These are phyloP conservation scores for Piaya cayana DNA, from an alignment of 2,113 vertebrate species.

Conservation along the genomic window DNA sequence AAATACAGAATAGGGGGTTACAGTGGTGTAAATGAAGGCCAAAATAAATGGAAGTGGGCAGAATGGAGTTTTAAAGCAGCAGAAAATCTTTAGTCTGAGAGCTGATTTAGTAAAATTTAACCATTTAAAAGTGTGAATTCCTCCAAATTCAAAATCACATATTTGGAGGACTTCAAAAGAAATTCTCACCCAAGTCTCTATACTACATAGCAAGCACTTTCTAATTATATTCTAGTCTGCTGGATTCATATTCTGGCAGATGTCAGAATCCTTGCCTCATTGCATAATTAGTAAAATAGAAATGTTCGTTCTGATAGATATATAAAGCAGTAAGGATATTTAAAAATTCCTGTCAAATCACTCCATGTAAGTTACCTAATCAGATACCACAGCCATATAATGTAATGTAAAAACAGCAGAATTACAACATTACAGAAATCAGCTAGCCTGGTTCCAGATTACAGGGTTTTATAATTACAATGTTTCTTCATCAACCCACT, in stretches of 20 bases:
- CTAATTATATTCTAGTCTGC: slow-evolving; percentile 30
- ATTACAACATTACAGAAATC: slow-evolving; percentile 39
- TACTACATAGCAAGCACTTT: background rate
- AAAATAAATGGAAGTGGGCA: background rate
- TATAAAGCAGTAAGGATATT: slow-evolving; percentile 28
- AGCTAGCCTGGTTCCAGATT: slow-evolving; percentile 27
- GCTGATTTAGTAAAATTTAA: background rate
- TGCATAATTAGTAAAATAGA: slow-evolving; percentile 40
- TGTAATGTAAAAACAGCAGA: slow-evolving; percentile 33
- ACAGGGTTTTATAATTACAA: slow-evolving; percentile 31
- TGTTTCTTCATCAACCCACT: slow-evolving; percentile 32
- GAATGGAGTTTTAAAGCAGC: background rate
- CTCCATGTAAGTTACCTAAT: slow-evolving; percentile 49
- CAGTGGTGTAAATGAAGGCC: background rate
- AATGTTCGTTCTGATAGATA: slow-evolving; percentile 42
- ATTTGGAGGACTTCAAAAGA: background rate
- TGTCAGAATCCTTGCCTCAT: background rate
- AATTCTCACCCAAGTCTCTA: background rate
- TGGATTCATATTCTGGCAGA: slow-evolving; percentile 14
- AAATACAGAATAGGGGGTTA: background rate
- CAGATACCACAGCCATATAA: slow-evolving; percentile 46
- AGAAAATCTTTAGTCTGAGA: background rate
- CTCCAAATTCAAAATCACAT: background rate
- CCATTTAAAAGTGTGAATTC: background rate
- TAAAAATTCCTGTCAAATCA: slow-evolving; percentile 54